A percentile compares a stretch with the other conserved stretches of the same genome.
Evolutionary conservation across 2,113 vertebrate genomes (phyloP).

Genomic region (Stigmatopora nigra): DNA sequence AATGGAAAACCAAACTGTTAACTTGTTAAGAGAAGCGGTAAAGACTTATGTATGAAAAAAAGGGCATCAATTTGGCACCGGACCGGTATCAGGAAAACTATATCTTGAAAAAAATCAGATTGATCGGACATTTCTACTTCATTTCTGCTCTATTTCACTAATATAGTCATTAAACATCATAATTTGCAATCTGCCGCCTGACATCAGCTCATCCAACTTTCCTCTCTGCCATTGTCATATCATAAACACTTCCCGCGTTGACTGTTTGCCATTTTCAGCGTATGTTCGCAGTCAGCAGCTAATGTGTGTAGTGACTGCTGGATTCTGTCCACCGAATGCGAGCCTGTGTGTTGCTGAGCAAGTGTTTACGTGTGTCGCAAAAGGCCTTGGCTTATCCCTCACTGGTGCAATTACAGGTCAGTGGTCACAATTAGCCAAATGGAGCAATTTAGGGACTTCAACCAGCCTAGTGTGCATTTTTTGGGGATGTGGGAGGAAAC

Average conservation of each 20-base stretch:
- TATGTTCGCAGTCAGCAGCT: conserved; percentile 21
- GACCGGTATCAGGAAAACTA: too few species aligned
- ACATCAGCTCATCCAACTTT: conserved; percentile 7
- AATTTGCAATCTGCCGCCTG: background rate
- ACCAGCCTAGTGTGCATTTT: too few species aligned
- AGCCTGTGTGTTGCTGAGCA: conserved; percentile 34
- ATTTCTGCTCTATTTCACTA: background rate
- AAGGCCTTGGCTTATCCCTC: conserved; percentile 17
- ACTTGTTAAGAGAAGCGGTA: too few species aligned
- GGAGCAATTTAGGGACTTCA: background rate
- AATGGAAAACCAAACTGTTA: too few species aligned
- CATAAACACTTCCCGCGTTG: conserved; percentile 24
- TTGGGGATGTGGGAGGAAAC: too few species aligned
- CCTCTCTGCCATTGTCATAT: conserved; percentile 15
- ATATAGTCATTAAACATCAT: background rate
- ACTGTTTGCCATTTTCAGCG: conserved; percentile 9
- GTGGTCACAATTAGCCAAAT: conserved; percentile 47
- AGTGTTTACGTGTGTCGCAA: conserved; percentile 42
- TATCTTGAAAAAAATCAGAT: too few species aligned
- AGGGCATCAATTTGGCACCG: too few species aligned
- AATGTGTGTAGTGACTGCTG: conserved; percentile 3
- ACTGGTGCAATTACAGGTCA: conserved; percentile 51
- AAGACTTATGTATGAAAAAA: too few species aligned
- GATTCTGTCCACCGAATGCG: conserved; percentile 33
- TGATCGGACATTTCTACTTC: too few species aligned